phyloP scores from a whole-genome alignment of 2,797 vertebrate species.

The Sparus aurata region DNA sequence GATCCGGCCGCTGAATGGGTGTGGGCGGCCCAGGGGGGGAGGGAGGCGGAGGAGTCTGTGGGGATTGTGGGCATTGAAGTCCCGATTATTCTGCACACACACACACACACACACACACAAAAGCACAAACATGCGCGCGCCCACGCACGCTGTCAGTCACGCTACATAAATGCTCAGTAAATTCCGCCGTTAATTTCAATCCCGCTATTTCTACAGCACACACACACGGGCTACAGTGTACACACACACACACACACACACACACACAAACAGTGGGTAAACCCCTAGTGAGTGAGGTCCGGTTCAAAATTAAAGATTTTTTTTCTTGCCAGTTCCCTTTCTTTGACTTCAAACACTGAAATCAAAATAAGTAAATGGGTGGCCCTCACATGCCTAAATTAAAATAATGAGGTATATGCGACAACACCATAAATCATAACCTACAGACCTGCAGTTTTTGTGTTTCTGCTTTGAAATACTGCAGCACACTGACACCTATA shows the following conservation, averaged over 20 bases:
- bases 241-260: too few relatives aligned
- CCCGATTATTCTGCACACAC: slow-evolving; percentile 83
- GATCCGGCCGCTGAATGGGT: slow-evolving; percentile 68
- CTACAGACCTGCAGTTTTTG: slow-evolving; percentile 23
- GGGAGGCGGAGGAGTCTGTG: slow-evolving; percentile 74
- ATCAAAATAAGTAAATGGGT: slow-evolving; percentile 31
- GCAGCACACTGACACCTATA: slow-evolving; percentile 11
- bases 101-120: slow-evolving; percentile 9
- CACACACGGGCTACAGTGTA: slow-evolving; percentile 7
- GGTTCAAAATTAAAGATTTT: slow-evolving; percentile 35
- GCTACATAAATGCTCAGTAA: slow-evolving; percentile 85
- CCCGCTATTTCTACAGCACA: slow-evolving; percentile 65
- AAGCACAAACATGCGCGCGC: slow-evolving; percentile 14
- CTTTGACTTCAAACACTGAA: slow-evolving; percentile 50
- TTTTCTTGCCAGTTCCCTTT: slow-evolving; percentile 33
- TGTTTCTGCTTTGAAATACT: slow-evolving; percentile 30
- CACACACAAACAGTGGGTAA: slow-evolving; percentile 33
- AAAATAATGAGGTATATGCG: slow-evolving; percentile 30
- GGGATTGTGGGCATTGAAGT: slow-evolving; percentile 91
- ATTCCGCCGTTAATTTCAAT: slow-evolving; percentile 82
- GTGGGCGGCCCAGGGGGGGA: slow-evolving; percentile 39
- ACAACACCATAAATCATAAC: slow-evolving; percentile 26
- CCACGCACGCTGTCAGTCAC: slow-evolving; percentile 81
- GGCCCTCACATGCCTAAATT: slow-evolving; percentile 9
- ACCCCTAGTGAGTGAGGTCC: slow-evolving; percentile 46